Conservation (phyloP, 2,888 invertebrate genomes). For the Xestia xanthographa region DNA sequence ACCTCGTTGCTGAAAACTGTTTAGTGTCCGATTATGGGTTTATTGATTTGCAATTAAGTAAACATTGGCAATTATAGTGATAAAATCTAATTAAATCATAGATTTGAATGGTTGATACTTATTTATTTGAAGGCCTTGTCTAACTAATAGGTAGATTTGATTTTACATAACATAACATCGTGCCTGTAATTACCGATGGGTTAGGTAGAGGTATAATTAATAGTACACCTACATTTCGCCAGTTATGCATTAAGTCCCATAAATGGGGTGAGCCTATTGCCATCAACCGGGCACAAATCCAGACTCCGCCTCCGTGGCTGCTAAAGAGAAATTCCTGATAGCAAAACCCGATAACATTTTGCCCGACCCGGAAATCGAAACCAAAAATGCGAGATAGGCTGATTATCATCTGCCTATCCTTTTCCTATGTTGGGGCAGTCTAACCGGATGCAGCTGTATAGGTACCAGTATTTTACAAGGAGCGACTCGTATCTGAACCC, state of each 20-base stretch:
- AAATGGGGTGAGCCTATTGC: not conserved
- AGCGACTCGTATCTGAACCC: not conserved
- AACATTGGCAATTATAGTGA: not conserved
- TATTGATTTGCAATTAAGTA: slow-evolving; percentile 33
- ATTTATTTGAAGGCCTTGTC: not conserved
- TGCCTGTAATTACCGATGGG: not conserved
- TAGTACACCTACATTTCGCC: not conserved
- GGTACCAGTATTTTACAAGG: not conserved
- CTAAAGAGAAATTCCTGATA: too few species aligned
- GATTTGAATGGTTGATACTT: not conserved
- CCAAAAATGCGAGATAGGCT: too few species aligned
- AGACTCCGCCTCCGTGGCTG: too few species aligned
- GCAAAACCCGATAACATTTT: too few species aligned
- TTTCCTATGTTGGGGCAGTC: too few species aligned
- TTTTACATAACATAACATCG: not conserved
- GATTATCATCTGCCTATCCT: too few species aligned
- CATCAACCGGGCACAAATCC: not conserved
- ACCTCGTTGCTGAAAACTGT: slow-evolving; percentile 39
- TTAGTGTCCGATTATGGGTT: slow-evolving; percentile 23
- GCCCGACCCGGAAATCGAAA: too few species aligned
- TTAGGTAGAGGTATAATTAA: not conserved
- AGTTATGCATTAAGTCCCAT: not conserved
- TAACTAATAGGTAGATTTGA: not conserved
- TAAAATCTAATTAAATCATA: not conserved
- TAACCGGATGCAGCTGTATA: not conserved